A percentile compares a stretch with the other conserved stretches of the same genome.
phyloP scores from a whole-genome alignment of 2,888 invertebrate genomes.

The Nomada fabriciana region DNA sequence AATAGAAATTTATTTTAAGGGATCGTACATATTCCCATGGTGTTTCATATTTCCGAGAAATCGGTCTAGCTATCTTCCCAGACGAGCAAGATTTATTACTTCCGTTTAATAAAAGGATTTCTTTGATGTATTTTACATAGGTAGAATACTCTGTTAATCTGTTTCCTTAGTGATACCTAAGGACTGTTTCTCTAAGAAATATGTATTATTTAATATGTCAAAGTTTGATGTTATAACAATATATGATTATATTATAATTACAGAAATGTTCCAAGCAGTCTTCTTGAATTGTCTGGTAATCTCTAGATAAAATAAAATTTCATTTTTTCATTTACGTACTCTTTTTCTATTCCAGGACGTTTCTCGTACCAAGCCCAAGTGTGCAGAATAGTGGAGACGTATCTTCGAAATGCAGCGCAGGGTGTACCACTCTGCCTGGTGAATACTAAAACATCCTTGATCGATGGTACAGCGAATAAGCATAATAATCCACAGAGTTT shows the following conservation, averaged over 20 bases:
- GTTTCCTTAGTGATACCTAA: too few relatives aligned
- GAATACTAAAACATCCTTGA: conserved; percentile 89
- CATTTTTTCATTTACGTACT: conserved; percentile 70
- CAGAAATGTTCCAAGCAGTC: too few relatives aligned
- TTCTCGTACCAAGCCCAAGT: conserved; percentile 92
- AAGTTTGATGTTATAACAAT: too few relatives aligned
- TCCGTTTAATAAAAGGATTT: not conserved
- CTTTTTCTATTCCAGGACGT: conserved; percentile 83
- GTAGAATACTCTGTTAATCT: too few relatives aligned
- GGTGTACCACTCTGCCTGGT: conserved; percentile 90
- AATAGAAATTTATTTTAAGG: conserved; percentile 21
- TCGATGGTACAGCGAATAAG: conserved; percentile 90
- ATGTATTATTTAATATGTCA: too few relatives aligned
- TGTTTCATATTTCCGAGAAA: conserved; percentile 1
- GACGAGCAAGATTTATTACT: not conserved
- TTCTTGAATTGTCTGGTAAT: not conserved
- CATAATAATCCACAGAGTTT: conserved; percentile 92
- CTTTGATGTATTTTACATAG: too few relatives aligned
- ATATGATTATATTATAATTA: too few relatives aligned
- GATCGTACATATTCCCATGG: not conserved
- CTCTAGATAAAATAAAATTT: not conserved
- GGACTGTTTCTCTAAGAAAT: too few relatives aligned
- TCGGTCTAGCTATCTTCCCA: not conserved
- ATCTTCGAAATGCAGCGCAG: conserved; percentile 90
- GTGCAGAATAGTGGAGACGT: conserved; percentile 92